These are phyloP conservation scores for Danaus plexippus DNA, from an alignment of 1,140 invertebrate genomes.

Conservation along the genomic window DNA sequence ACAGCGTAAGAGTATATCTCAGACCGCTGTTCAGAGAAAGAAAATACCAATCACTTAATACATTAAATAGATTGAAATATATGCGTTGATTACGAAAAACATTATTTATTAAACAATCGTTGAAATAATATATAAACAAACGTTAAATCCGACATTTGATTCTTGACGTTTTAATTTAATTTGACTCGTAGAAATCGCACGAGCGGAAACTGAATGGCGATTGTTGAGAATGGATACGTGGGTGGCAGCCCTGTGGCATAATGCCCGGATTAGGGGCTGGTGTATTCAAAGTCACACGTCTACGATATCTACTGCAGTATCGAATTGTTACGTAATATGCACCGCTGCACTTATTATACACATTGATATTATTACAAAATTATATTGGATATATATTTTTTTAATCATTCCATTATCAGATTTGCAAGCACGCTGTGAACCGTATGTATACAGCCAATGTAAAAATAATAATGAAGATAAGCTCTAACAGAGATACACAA, in stretches of 20 bases:
- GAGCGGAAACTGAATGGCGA: slow-evolving; percentile 61
- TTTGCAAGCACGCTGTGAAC: too few relatives aligned
- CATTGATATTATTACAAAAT: not conserved
- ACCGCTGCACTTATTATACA: not conserved
- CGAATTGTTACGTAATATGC: not conserved
- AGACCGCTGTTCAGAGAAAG: too few relatives aligned
- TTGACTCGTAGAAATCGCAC: slow-evolving; percentile 36
- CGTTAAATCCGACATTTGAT: slow-evolving; percentile 26
- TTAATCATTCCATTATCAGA: too few relatives aligned
- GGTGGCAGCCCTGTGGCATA: slow-evolving; percentile 21
- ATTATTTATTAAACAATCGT: too few relatives aligned
- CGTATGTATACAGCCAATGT: too few relatives aligned
- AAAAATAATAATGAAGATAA: not conserved
- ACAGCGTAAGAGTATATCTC: too few relatives aligned
- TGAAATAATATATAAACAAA: slow-evolving; percentile 14
- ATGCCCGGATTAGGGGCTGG: slow-evolving; percentile 24
- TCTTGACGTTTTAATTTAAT: slow-evolving; percentile 38
- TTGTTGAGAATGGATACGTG: slow-evolving; percentile 47
- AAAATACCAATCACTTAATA: too few relatives aligned
- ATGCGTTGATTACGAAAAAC: too few relatives aligned
- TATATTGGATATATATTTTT: too few relatives aligned
- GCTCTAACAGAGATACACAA: not conserved
- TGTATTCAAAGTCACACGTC: slow-evolving; percentile 20
- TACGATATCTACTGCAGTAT: slow-evolving; percentile 19
- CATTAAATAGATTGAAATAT: too few relatives aligned